phyloP scores from a whole-genome alignment of 2,888 invertebrate species.

The Lepidocyrtinus sp. region DNA sequence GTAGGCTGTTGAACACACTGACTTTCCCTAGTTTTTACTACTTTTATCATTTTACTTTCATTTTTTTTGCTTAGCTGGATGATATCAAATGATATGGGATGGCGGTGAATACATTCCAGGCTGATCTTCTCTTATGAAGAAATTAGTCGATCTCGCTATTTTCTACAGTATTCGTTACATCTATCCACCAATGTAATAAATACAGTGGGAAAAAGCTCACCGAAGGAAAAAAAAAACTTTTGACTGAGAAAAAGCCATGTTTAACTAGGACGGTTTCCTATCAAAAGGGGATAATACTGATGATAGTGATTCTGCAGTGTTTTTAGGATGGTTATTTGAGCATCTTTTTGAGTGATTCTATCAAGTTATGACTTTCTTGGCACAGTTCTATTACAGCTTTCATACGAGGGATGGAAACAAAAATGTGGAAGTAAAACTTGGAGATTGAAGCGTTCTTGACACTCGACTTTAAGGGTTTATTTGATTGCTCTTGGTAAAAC shows the following conservation, averaged over 20 bases:
- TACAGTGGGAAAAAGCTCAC: slow-evolving; percentile 10
- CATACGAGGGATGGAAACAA: neutral
- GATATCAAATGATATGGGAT: no score
- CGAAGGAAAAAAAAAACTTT: neutral
- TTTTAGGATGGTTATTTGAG: slow-evolving; percentile 4
- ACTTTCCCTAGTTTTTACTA: no score
- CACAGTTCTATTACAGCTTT: neutral
- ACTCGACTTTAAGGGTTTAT: slow-evolving; percentile 55
- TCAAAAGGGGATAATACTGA: neutral
- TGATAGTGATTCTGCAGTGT: slow-evolving; percentile 4
- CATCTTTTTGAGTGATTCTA: slow-evolving; percentile 1
- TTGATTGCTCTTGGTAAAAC: slow-evolving; percentile 56
- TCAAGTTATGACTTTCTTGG: slow-evolving; percentile 9
- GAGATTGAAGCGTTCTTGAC: slow-evolving; percentile 57
- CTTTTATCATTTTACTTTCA: no score
- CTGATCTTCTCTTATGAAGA: slow-evolving; percentile 48
- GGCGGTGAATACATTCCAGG: no score
- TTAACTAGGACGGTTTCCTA: neutral
- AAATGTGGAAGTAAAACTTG: slow-evolving; percentile 34
- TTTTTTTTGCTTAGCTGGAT: slow-evolving; percentile 1
- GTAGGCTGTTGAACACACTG: no score
- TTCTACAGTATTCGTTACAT: slow-evolving; percentile 44
- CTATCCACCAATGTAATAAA: slow-evolving; percentile 48
- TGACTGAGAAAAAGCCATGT: neutral
- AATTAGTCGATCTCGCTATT: slow-evolving; percentile 48